A percentile compares a stretch with the other conserved stretches of the same genome.
Conservation (phyloP, 2,797 vertebrate genomes). For the Lateolabrax maculatus region DNA sequence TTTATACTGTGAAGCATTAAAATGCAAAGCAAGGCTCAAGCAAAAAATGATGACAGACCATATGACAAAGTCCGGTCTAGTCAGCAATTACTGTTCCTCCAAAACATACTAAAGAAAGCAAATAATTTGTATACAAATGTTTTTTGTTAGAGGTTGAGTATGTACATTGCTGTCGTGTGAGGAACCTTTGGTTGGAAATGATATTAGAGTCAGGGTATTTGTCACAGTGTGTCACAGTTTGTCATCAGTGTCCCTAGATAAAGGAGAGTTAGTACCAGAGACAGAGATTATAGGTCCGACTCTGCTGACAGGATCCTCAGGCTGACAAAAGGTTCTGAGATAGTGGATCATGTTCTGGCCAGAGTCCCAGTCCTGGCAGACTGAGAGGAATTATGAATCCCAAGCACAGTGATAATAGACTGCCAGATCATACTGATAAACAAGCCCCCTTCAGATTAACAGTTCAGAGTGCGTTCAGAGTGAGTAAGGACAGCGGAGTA, state of each 20-base stretch:
- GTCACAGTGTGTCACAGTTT: neutral
- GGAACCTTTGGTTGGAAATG: neutral
- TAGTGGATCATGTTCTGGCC: slow-evolving; percentile 35
- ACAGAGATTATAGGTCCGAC: slow-evolving; percentile 24
- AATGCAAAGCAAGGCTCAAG: slow-evolving; percentile 45
- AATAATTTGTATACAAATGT: neutral
- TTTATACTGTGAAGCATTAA: slow-evolving; percentile 27
- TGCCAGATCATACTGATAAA: slow-evolving; percentile 6
- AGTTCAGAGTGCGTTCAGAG: slow-evolving; percentile 2
- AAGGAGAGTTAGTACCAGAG: neutral
- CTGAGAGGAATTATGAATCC: slow-evolving; percentile 2
- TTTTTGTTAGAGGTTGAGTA: neutral
- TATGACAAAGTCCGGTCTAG: no score
- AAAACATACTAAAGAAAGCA: neutral
- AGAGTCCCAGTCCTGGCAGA: slow-evolving; percentile 11
- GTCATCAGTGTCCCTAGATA: neutral
- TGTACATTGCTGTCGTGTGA: neutral
- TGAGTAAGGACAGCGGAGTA: slow-evolving; percentile 16
- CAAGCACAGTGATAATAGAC: neutral
- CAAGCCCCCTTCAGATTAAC: neutral
- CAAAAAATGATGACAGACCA: neutral
- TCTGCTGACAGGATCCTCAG: slow-evolving; percentile 28
- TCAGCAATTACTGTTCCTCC: neutral
- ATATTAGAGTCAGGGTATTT: neutral
- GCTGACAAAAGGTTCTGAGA: slow-evolving; percentile 39